Evolutionary conservation across 2,888 invertebrate genomes (phyloP), one percentile per base, ranked within the genome.

Genomic region (Aethes cnicana): DNA sequence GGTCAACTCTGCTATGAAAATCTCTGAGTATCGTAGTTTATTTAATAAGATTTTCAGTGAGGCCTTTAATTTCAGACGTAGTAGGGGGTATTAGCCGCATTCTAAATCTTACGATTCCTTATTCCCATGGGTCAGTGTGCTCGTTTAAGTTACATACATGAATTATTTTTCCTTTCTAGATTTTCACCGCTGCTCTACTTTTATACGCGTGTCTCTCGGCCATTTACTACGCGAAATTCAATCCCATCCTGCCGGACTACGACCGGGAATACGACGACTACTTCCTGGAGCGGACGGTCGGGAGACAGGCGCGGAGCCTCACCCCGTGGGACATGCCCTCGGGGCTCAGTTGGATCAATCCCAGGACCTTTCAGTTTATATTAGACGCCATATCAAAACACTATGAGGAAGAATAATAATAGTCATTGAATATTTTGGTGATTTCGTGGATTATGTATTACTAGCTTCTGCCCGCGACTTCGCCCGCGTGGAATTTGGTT

Each of bases 191-290:
- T 0, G 91, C 93, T 3, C 86, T 96, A 30, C 91, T 96, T 20
- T 93, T 96, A 62, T 96, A 96, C 87, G 96, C 96, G 49, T 95
- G 95, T 47, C 92, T 96, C 65, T 96, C 96, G 1, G 96, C 96
- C 48, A 94, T 96, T 69, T 96, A 96, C 82, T 96, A 95, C 82
- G 95, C 96, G 44, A 96, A 96, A 81, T 95, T 96, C 75, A 96
- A 96, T 81, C 95, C 95, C 37, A 91, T 95, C 54, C 90, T 94
- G n/a, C 93, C 94, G 47, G 95, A 95, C 77, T 94, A 94, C 75
- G 93, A 94, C 66, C 90, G 92, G 73, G 92, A 93, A 66, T 94
- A 95, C 71, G 93, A 93, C 53, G 94, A 94, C 72, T 94, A 95
- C 71, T 92, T 94, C 73, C 91, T 95, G 47, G 93, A 93, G 63